Evolutionary conservation across 2,113 vertebrate species (phyloP).

Genomic region (Rostratula benghalensis): DNA sequence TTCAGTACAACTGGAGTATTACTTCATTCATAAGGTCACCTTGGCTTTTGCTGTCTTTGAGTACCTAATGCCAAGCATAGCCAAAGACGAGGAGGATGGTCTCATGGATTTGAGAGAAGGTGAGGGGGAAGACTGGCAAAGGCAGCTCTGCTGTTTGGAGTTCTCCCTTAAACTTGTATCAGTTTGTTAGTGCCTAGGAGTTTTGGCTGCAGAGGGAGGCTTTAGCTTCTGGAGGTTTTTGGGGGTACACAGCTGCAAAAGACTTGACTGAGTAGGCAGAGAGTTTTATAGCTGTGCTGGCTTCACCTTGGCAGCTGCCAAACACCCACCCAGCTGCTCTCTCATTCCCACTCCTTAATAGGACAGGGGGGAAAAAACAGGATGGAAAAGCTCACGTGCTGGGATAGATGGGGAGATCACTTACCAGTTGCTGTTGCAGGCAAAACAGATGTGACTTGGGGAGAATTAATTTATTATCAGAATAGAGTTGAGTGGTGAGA

Average conservation of each 20-base stretch:
- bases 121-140: background rate
- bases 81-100: background rate
- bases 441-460: background rate
- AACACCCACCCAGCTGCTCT: background rate
- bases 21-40: background rate
- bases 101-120: background rate
- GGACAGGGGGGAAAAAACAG: background rate
- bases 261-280: background rate
- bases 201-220: background rate
- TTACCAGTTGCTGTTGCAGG: background rate
- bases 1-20: background rate
- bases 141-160: background rate
- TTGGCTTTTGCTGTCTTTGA: background rate
- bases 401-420: background rate
- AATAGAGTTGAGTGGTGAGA: background rate
- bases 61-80: background rate
- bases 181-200: background rate
- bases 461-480: background rate
- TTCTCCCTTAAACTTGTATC: background rate
- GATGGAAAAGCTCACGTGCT: accelerated
- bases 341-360: background rate
- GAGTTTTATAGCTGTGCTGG: background rate
- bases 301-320: background rate
- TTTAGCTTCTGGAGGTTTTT: background rate
- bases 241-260: background rate